Conservation (phyloP, 2,113 vertebrate species). For the Dunckerocampus dactyliophorus region DNA sequence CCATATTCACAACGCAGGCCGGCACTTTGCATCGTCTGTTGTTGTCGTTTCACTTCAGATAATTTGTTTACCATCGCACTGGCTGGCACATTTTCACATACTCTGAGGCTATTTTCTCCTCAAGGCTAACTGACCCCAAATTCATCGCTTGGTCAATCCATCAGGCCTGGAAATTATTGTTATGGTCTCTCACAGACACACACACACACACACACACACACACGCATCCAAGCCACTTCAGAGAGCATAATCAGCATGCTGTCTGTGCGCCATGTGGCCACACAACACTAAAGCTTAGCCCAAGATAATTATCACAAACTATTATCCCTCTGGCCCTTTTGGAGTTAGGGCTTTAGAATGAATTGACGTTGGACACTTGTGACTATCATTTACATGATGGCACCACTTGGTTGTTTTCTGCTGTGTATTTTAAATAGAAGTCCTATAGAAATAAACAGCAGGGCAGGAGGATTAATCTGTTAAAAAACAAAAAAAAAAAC, state of each 20-base stretch:
- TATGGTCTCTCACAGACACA: slow-evolving; percentile 26
- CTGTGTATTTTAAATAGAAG: neutral
- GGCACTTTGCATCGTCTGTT: slow-evolving; percentile 45
- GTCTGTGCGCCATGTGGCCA: slow-evolving; percentile 48
- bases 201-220: too few relatives aligned
- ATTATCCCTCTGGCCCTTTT: slow-evolving; percentile 57
- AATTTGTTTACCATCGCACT: slow-evolving; percentile 65
- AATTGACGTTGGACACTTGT: neutral
- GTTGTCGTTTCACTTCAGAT: slow-evolving; percentile 63
- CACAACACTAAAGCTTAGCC: slow-evolving; percentile 51
- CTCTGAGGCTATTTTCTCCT: slow-evolving; percentile 51
- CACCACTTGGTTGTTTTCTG: slow-evolving; percentile 12
- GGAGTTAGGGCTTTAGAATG: slow-evolving; percentile 27
- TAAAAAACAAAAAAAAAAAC: neutral
- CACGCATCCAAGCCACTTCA: slow-evolving; percentile 53
- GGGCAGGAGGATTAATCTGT: neutral
- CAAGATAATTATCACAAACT: slow-evolving; percentile 64
- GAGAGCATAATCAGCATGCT: slow-evolving; percentile 61
- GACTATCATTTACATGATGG: neutral
- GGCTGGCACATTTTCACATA: slow-evolving; percentile 52
- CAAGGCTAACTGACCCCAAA: slow-evolving; percentile 60
- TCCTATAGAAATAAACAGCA: slow-evolving; percentile 5
- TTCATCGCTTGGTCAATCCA: slow-evolving; percentile 59
- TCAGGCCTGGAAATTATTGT: slow-evolving; percentile 60
- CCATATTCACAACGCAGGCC: slow-evolving; percentile 33